Base-by-base conservation (phyloP, 2,888 invertebrate species). In the Erpobdella octoculata region DNA sequence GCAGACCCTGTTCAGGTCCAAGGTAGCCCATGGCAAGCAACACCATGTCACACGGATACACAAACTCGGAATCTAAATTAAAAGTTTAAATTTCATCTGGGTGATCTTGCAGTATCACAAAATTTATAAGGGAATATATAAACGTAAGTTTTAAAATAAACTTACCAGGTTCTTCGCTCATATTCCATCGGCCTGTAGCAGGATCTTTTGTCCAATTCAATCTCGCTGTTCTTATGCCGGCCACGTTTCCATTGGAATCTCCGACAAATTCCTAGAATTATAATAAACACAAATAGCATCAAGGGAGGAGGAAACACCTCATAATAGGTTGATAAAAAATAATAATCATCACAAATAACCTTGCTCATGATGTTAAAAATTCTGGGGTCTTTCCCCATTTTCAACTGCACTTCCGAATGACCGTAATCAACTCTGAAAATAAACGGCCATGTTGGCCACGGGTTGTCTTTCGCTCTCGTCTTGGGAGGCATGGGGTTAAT, bases 391-490 rank as follows among this genome's bases (percentile, higher is more conserved):
- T 78, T 75, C 4, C 81, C 81, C 77, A 78, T 80, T 75, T 80
- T 81, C n/a, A 92, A 87, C 80, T 89, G 89, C 1, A 92, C 93
- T 85, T 98, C 98, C 79, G 97, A 96, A 80, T 98, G 97, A 0
- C 98, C 98, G 81, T 98, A 98, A 84, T 98, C 98, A 33, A 96
- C 91, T 78, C 91, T 89, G 87, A 97, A 96, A 33, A 95, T 91
- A 80, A 92, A 87, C 0, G 97, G 97, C 90, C 92, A 98, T 81
- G 96, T 93, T 2, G 97, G 98, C 98, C 98, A 98, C 0, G 97
- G 97, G 85, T 98, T 98, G 83, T 93, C 93, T 21, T 86, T 86
- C 18, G 90, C 89, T 41, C 98, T 87, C 35, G 86, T 86, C 2
- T 86, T 86, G 70, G 92, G 91, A 21, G 97, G 97, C 79, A 91